Base-by-base conservation (phyloP, 1,140 invertebrate genomes). In the Diabrotica undecimpunctata region DNA sequence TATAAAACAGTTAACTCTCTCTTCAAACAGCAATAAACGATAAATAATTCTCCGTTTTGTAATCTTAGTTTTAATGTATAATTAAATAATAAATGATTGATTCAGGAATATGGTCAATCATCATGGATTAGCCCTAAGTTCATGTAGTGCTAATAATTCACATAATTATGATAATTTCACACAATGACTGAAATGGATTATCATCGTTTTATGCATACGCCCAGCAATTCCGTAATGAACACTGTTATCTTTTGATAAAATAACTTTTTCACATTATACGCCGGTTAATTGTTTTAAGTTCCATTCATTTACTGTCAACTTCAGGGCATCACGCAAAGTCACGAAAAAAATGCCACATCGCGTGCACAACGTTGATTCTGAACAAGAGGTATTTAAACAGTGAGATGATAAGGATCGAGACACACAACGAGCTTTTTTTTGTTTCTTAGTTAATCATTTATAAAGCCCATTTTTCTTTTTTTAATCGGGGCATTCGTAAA, bases 261-360 rank as follows among this genome's bases (percentile, higher is more conserved):
- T 46, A 46, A 46, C 41, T 46, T 46, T 46, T 46, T 46, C 41
- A n/a, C 41, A 46, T 46, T 46, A 46, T 46, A 8, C 41, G 8
- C 41, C 8, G 41, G 41, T 54, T 8, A 54, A 54, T 35, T n/a
- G 53, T 54, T 54, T 54, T 54, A 13, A 13, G 25, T 35, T 35
- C 53, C 53, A 54, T 54, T 54, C 12, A 54, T 54, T 46, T 13
- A 54, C 25, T 54, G 53, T 54, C 53, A 54, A 54, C 53, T 54
- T 7, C 9, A 8, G 12, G 12, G 4, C 53, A 54, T 13, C 53
- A 54, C 53, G 53, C 53, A 0, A 54, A 35, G 53, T 13, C 25
- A 25, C 25, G 9, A 35, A 12, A 54, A 54, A 54, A 54, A 54
- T 54, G 53, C 12, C 25, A 54, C 25, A 35, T 54, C 5, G 53